These are phyloP conservation scores for Mystacornis crossleyi DNA, from an alignment of 2,113 vertebrate genomes.

Conservation along the genomic window DNA sequence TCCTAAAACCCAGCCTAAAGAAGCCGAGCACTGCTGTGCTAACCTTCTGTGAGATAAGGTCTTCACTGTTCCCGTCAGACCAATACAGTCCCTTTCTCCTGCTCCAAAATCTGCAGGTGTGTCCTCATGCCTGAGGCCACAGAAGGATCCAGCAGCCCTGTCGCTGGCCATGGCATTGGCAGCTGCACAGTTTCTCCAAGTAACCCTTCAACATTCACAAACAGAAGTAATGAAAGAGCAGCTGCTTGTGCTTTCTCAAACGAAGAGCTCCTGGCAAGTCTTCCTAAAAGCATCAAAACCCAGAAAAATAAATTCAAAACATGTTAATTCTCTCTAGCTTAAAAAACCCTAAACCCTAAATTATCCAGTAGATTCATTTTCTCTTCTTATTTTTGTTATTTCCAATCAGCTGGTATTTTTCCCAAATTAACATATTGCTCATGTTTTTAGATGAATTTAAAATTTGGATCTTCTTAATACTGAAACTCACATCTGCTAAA, in stretches of 20 bases:
- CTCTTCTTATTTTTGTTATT: background rate
- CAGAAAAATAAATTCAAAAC: background rate
- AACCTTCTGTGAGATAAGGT: fast-evolving
- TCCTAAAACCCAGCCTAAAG: background rate
- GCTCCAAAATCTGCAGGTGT: background rate
- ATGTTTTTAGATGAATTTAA: background rate
- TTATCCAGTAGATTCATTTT: background rate
- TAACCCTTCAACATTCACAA: background rate
- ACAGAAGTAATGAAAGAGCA: background rate
- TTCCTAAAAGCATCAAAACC: background rate
- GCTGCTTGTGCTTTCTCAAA: background rate
- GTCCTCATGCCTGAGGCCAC: background rate
- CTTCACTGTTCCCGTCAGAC: fast-evolving
- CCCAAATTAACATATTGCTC: background rate
- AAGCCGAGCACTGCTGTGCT: background rate
- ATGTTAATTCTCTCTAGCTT: background rate
- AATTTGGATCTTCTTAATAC: background rate
- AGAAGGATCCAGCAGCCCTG: background rate
- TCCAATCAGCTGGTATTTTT: background rate
- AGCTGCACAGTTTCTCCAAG: background rate
- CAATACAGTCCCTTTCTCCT: background rate
- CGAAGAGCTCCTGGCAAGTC: fast-evolving
- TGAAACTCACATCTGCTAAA: background rate
- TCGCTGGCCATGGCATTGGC: fast-evolving
- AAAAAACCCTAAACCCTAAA: background rate